Conservation (phyloP, 2,888 invertebrate species). For the Druceiella hillmani region DNA sequence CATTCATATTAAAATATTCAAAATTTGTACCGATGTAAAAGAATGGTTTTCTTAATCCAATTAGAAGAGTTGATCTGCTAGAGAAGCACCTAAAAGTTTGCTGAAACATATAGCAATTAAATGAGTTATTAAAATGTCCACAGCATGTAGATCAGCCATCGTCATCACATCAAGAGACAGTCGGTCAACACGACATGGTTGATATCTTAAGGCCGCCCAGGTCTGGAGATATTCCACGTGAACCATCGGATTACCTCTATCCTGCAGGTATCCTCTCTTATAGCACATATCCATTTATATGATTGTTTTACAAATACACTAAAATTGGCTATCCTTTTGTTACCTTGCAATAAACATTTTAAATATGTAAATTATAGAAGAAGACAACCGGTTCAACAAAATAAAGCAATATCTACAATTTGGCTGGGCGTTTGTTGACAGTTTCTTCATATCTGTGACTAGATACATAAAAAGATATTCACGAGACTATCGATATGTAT, state of each 20-base stretch:
- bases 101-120: too few relatives aligned
- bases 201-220: not conserved
- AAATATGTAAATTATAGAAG: conserved; percentile 25
- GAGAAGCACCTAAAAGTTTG: too few relatives aligned
- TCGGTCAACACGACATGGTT: not conserved
- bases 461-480: conserved; percentile 82
- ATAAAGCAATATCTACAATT: conserved; percentile 43
- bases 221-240: not conserved
- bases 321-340: too few relatives aligned
- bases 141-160: too few relatives aligned
- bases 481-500: conserved; percentile 91
- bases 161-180: not conserved
- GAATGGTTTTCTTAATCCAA: too few relatives aligned
- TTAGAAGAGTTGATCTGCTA: too few relatives aligned
- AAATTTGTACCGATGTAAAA: too few relatives aligned
- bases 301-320: too few relatives aligned
- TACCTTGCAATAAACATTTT: not conserved
- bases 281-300: too few relatives aligned
- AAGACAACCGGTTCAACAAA: conserved; percentile 45
- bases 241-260: not conserved
- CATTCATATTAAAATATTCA: too few relatives aligned
- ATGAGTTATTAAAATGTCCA: too few relatives aligned
- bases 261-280: too few relatives aligned
- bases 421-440: conserved; percentile 66
- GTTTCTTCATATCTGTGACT: conserved; percentile 76